Base-by-base conservation (phyloP, 1,140 invertebrate genomes). In the Nixonia krombeini region DNA sequence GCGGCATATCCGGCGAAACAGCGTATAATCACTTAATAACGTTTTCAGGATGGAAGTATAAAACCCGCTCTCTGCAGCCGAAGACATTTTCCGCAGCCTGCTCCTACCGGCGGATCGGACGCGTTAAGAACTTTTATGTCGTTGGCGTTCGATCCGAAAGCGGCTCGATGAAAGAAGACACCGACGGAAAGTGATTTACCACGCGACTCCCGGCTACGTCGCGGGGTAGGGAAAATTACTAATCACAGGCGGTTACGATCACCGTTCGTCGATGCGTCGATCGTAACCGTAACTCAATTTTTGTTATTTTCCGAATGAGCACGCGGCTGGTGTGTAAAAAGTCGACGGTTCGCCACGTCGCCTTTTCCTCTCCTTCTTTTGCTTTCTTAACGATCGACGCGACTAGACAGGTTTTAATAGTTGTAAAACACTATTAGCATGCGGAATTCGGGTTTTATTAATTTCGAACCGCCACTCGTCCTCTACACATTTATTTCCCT, bases 11-110 rank as follows among this genome's bases (percentile, higher is more conserved):
- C 47, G 29, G 18, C 13, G 57, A 45, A 50, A 53, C 18, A 25
- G 28, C 53, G 16, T 41, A 49, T 62, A 50, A 68, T 68, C 47
- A 57, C 57, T 57, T 52, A 51, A 68, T 61, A 52, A 47, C 49
- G 33, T 55, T 57, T 46, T 33, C 18, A 55, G 23, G 49, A 45
- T 26, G 12, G 40, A 28, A 59, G 35, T 51, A 51, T 45, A 59
- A 59, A 31, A 25, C 29, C 29, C 13, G 9, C 10, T 7, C 26
- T 47, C 8, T n/a, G 2, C 8, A 4, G 2, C 8, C 29, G 9
- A 31, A 31, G 29, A 31, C 29, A 12, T 31, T 31, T 49, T 17
- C 29, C 28, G 44, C 18, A 33, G 16, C 45, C n/a, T 15, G 26
- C 25, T 35, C 28, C 28, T 13, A 12, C 6, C 5, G 5, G 15